Evolutionary conservation across 2,113 vertebrate genomes (phyloP), one percentile per base, ranked within the genome.

Genomic region (Euleptes europaea): DNA sequence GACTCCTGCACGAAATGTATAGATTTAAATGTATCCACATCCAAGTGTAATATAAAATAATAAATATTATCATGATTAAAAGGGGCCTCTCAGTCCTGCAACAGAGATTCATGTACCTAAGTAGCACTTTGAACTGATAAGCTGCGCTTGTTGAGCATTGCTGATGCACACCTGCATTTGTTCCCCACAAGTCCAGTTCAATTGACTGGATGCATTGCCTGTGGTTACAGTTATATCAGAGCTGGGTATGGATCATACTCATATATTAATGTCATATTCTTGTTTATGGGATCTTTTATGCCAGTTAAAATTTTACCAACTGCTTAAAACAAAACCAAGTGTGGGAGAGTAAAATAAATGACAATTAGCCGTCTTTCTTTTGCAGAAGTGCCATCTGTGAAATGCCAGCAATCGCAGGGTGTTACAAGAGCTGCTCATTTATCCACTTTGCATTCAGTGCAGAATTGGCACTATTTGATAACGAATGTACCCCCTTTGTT

Each of bases 321-420:
- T 11, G 15, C 72, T 85, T 63, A 63, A 28, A 65, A 67, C 83
- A 6, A 84, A 5, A 2, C n/a, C 40, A 88, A 85, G 44, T 3
- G 40, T 4, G 71, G 88, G 82, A 76, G 86, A 89, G 54, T 60
- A 82, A 84, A 75, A 86, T 78, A 90, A 91, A 91, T 79, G 85
- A 69, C 19, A 82, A 75, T 78, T 65, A 91, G 73, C 82, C 28
- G 70, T 26, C 26, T 78, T 88, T 83, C 69, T 19, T 73, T 19
- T 51, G 77, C 63, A 74, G 85, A 82, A 88, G 78, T 63, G 73
- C n/a, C 70, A 76, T 86, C 84, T 77, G 70, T 80, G 87, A 79
- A 77, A 35, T 74, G 84, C 49, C 81, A 42, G 84, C 72, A 71
- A 83, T 23, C 35, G 0, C 67, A 60, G 65, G 19, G 85, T n/a